Evolutionary conservation across 2,113 vertebrate genomes (phyloP), one percentile per base, ranked within the genome.

Genomic region (Callospermophilus lateralis): DNA sequence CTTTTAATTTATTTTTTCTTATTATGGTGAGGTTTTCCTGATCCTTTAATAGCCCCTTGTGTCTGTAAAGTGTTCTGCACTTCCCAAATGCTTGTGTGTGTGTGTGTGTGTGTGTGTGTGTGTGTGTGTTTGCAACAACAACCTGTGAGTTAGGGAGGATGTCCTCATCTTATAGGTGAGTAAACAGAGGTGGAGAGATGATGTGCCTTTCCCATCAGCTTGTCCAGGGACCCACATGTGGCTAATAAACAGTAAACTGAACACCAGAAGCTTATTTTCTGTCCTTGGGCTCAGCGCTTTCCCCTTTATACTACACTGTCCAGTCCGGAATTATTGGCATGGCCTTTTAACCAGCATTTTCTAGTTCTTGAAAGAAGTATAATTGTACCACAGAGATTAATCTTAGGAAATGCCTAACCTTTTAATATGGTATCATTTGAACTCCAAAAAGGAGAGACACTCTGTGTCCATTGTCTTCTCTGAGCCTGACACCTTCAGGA

Each of bases 1-100:
- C 74, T 90, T 95, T 95, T 9, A 63, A 76, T 76, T 92, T 51
- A 58, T 85, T 96, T 58, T 89, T 67, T 95, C 42, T 87, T 84
- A 84, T 74, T 81, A 42, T 32, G 70, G 68, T 89, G 89, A 86
- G 22, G 16, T 89, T 96, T 89, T 61, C 76, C 80, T 85, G 39
- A 67, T 93, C 74, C 37, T 76, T 91, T 83, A 76, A 74, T 51
- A 68, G 28, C n/a, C 55, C 74, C 45, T 86, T 83, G 4, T 88
- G 48, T 51, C 63, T 91, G 61, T 88, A 76, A 78, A 70, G 68
- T 16, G 8, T 73, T 86, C 88, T 58, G 39, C 11, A 84, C 39
- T 55, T 83, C 63, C 58, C 68, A 86, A 55, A 87, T 39, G 42
- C 42, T 72, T 42, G 42, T 42, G 42, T 42, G 42, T 42, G 42